phyloP scores from a whole-genome alignment of 2,797 vertebrate genomes.

The Odontamblyopus rebecca region DNA sequence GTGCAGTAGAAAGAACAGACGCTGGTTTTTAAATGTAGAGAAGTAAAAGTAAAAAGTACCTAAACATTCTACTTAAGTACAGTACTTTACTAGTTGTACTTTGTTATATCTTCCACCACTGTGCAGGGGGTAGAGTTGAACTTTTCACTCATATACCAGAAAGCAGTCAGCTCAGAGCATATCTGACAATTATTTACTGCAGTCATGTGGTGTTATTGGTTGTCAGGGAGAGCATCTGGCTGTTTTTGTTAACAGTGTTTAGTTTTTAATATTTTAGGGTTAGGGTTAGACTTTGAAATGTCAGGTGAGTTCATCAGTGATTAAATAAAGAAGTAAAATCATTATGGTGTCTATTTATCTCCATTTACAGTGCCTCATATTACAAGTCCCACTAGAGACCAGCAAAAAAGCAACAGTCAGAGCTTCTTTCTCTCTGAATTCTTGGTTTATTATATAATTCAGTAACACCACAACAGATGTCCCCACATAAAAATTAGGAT shows the following conservation, averaged over 20 bases:
- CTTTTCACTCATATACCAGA: neutral
- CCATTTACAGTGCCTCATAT: too few species aligned
- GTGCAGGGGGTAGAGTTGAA: neutral
- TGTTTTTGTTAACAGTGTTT: neutral
- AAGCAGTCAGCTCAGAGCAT: neutral
- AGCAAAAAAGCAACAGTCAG: neutral
- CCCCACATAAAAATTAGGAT: neutral
- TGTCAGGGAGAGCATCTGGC: neutral
- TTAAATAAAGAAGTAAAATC: too few species aligned
- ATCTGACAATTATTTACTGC: neutral
- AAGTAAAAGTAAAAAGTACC: too few species aligned
- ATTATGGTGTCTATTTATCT: neutral
- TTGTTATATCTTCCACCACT: too few species aligned
- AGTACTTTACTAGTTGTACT: too few species aligned
- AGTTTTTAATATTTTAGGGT: too few species aligned
- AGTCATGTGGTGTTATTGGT: neutral
- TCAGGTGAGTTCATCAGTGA: too few species aligned
- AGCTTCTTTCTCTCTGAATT: neutral
- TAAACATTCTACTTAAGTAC: too few species aligned
- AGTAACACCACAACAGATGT: neutral
- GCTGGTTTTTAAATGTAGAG: too few species aligned
- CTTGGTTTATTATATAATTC: neutral
- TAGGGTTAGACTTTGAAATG: too few species aligned
- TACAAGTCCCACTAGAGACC: neutral
- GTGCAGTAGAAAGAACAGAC: too few species aligned